Evolutionary conservation across 2,113 vertebrate species (phyloP).

Genomic region (Lepus americanus): DNA sequence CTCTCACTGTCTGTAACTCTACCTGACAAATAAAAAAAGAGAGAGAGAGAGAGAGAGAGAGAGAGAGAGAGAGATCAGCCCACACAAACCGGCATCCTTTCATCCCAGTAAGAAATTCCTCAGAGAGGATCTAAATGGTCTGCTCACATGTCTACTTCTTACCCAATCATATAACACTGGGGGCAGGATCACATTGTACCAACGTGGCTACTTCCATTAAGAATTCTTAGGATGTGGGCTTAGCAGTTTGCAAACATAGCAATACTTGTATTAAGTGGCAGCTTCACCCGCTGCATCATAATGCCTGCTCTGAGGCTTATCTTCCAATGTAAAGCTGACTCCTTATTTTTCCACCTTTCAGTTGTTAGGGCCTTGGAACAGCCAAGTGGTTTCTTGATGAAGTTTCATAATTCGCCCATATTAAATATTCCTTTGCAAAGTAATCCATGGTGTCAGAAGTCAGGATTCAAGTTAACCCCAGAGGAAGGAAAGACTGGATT

Average conservation of each 20-base stretch:
- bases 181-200: background rate
- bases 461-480: background rate
- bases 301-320: background rate
- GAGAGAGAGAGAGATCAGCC: too few relatives aligned
- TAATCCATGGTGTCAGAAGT: background rate
- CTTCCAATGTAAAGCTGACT: background rate
- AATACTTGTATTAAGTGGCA: background rate
- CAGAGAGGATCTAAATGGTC: background rate
- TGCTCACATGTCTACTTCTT: background rate
- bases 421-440: conserved; percentile 40
- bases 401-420: background rate
- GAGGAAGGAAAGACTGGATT: background rate
- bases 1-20: too few relatives aligned
- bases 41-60: background rate
- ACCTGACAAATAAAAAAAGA: too few relatives aligned
- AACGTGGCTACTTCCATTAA: background rate
- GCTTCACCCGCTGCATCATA: too few relatives aligned
- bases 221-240: background rate
- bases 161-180: background rate
- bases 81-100: background rate
- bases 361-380: background rate
- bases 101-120: background rate
- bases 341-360: background rate
- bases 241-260: background rate
- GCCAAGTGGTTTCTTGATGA: background rate